Evolutionary conservation across 23 tunicate species (phyloP), one percentile per base, ranked within the genome.

Genomic region (Oikopleura dioica): DNA sequence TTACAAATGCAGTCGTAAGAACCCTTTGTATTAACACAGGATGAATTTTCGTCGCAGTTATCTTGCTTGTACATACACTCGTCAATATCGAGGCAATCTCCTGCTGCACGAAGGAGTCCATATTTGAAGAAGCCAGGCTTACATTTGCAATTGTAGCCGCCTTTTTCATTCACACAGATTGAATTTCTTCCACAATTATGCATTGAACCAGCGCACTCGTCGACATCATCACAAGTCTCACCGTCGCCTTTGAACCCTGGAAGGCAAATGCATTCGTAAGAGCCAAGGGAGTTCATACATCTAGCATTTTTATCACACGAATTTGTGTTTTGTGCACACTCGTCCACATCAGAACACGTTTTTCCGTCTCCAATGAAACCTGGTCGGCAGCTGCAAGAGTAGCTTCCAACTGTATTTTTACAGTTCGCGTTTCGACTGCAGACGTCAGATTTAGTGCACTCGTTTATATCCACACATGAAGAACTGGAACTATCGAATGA

Each of bases 381-480:
- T 12, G 72, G 5, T 12, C 26, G 4, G 26, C 72, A 63, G 26
- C 33, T 63, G 26, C 72, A 63, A 24, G 30, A 2, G 33, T 63
- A 63, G 33, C 72, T 63, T 63, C 72, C 72, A 4, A 31, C 32
- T 2, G 72, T 63, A 63, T 63, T 63, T 23, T 2, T 31, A 28
- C 72, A 63, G 2, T 4, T 63, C 72, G 72, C 29, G 26, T 63
- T 4, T 63, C 26, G 4, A 63, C 67, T 75, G 37, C 87, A 80
- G 44, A 36, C 72, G 1, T 37, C 24, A 0, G 68, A 79, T 44
- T 55, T 80, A 29, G 29, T 38, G 37, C 87, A 84, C 77, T 84
- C 87, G 36, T 84, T 76, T 0, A 80, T 79, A 82, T 84, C 87
- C n/a, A n/a, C n/a, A n/a, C n/a, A n/a, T n/a, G n/a, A n/a, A n/a